phyloP scores from a whole-genome alignment of 2,797 vertebrate species.

The Leucoraja ocellata region DNA sequence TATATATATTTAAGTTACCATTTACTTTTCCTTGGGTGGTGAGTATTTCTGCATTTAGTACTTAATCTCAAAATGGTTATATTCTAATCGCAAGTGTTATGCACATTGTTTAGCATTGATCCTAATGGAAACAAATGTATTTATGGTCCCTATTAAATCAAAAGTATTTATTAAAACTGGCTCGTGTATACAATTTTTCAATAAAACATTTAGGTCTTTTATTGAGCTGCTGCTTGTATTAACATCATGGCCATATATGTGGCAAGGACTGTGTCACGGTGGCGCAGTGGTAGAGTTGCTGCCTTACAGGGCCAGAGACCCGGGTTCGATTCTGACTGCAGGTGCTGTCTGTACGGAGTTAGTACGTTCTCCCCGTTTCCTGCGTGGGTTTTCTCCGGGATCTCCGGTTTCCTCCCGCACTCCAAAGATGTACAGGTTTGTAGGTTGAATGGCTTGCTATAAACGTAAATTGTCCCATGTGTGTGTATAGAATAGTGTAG shows the following conservation, averaged over 20 bases:
- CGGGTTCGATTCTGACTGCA: no score
- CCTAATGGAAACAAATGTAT: slow-evolving; percentile 28
- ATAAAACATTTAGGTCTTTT: slow-evolving; percentile 20
- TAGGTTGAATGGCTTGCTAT: no score
- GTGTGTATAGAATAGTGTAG: no score
- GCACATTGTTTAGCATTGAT: slow-evolving; percentile 8
- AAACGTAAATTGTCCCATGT: no score
- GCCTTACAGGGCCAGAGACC: no score
- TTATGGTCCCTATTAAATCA: slow-evolving; percentile 25
- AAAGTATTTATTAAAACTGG: slow-evolving; percentile 35
- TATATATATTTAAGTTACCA: slow-evolving; percentile 14
- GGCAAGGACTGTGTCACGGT: no score
- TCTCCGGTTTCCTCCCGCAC: no score
- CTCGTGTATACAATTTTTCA: slow-evolving; percentile 27
- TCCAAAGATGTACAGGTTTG: no score
- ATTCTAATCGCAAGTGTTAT: neutral
- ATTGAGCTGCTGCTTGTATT: neutral
- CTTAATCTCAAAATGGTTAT: slow-evolving; percentile 2
- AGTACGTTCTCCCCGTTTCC: no score
- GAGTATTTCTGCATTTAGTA: slow-evolving; percentile 34
- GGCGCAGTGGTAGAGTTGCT: no score
- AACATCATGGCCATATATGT: neutral
- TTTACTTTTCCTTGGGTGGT: slow-evolving; percentile 19
- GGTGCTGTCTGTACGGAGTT: no score
- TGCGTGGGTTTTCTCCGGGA: no score